phyloP scores from a whole-genome alignment of 1,140 invertebrate genomes.

The Lepidostoma basale region DNA sequence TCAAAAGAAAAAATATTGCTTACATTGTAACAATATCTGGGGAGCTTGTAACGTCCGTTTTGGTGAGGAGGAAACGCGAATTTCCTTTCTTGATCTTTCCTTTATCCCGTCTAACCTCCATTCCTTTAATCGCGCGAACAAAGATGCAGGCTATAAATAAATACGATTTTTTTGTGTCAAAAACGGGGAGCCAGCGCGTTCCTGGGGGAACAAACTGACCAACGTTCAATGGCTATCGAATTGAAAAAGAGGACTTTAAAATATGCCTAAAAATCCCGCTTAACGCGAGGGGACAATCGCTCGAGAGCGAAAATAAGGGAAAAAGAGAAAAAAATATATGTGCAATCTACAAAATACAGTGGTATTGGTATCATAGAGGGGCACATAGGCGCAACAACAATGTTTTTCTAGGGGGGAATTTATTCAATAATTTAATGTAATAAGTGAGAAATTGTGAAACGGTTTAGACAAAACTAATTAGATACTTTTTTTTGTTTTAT shows the following conservation, averaged over 20 bases:
- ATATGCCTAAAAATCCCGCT: constrained; percentile 41
- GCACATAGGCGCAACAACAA: no score
- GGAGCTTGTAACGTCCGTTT: constrained; percentile 31
- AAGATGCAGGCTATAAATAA: constrained; percentile 39
- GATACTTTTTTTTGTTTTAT: no score
- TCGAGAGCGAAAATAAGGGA: constrained; percentile 36
- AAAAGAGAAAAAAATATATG: constrained; percentile 22
- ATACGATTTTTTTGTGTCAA: constrained; percentile 33
- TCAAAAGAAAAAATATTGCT: constrained; percentile 25
- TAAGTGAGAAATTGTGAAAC: no score
- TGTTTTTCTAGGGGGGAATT: no score
- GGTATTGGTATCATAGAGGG: not conserved
- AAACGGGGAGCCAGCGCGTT: constrained; percentile 2
- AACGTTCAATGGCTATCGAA: constrained; percentile 44
- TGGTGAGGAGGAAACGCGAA: constrained; percentile 28
- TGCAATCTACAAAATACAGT: not conserved
- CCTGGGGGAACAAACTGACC: constrained; percentile 41
- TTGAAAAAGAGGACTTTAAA: constrained; percentile 38
- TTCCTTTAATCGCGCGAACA: not conserved
- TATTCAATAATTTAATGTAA: no score
- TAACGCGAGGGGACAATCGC: constrained; percentile 36
- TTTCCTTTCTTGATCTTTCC: constrained; percentile 33
- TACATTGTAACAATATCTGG: constrained; percentile 37
- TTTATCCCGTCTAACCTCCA: constrained; percentile 26
- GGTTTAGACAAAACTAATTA: no score